Base-by-base conservation (phyloP, 2,888 invertebrate species). In the Lordiphosa andalusiaca region DNA sequence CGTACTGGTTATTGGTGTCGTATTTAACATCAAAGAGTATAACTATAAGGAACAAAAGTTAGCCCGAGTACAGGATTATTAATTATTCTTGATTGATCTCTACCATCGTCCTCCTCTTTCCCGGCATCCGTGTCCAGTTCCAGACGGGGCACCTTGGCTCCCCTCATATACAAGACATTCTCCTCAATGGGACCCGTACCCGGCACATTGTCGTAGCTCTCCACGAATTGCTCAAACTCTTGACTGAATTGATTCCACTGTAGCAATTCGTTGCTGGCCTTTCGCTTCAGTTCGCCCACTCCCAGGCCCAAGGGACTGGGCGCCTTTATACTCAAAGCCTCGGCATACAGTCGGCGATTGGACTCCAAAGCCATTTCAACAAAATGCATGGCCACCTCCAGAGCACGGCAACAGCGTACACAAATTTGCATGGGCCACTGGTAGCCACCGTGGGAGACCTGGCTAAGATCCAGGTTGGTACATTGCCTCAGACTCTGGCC, bases 301-400 rank as follows among this genome's bases (percentile, higher is more conserved):
- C 60, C 37, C 30, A 2, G 3, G 25, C 25, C 25, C 25, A 25
- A 2, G 2, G 40, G 47, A 40, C 38, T 53, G 7, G 59, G 48
- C 7, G 63, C 21, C 44, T 72, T 77, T 0, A 70, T 46, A 3
- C 41, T 70, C 21, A 73, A 66, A 3, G 84, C 70, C 35, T 82
- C 83, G 0, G 63, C 52, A 6, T 73, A 67, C 3, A 85, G 54
- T 19, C 71, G 69, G 3, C 56, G 56, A 59, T 82, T 70, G n/a
- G 85, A 84, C 5, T 76, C 73, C 5, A 74, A 12, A 2, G 84
- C 65, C 42, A 86, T 60, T 23, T 72, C 72, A 5, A 87, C 67
- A 46, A 86, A 87, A 48, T 86, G 86, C 74, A 83, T 84, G 2
- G 86, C 61, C 40, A 86, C 86, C 50, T 85, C 80, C 1, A 86